These are phyloP conservation scores for Regulus satrapa DNA, from an alignment of 2,113 vertebrate genomes.

Conservation along the genomic window DNA sequence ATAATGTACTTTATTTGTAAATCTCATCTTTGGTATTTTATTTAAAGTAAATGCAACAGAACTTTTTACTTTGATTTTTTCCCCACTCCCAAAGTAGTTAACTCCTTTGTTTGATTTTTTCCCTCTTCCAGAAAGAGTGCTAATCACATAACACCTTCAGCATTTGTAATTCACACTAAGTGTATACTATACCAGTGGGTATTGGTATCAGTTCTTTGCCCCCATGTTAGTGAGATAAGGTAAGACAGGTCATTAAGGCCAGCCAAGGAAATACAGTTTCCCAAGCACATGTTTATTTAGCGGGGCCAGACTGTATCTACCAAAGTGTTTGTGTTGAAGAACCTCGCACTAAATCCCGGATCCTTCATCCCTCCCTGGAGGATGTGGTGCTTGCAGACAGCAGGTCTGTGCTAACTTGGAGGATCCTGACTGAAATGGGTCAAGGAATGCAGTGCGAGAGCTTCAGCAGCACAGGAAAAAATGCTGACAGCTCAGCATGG, in stretches of 20 bases:
- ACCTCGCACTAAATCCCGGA: neutral
- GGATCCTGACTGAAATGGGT: neutral
- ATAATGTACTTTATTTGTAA: neutral
- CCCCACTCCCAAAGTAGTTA: neutral
- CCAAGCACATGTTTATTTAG: neutral
- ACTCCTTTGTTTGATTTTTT: neutral
- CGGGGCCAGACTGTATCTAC: neutral
- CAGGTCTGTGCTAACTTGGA: neutral
- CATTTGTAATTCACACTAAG: neutral
- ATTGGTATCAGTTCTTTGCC: neutral
- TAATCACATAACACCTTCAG: neutral
- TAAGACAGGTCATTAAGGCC: neutral
- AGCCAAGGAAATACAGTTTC: neutral
- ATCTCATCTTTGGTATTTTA: neutral
- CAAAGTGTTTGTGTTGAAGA: neutral
- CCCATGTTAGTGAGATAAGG: neutral
- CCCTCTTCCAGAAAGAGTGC: neutral
- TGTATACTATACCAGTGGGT: neutral
- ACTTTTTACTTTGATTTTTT: neutral
- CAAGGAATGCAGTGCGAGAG: neutral
- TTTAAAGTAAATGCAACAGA: neutral
- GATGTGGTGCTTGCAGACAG: neutral
- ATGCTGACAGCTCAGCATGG: rapidly evolving
- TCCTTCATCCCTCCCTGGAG: neutral
- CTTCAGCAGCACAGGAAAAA: neutral